Base-by-base conservation (phyloP, 1,140 invertebrate genomes). In the Oryctes rhinoceros region DNA sequence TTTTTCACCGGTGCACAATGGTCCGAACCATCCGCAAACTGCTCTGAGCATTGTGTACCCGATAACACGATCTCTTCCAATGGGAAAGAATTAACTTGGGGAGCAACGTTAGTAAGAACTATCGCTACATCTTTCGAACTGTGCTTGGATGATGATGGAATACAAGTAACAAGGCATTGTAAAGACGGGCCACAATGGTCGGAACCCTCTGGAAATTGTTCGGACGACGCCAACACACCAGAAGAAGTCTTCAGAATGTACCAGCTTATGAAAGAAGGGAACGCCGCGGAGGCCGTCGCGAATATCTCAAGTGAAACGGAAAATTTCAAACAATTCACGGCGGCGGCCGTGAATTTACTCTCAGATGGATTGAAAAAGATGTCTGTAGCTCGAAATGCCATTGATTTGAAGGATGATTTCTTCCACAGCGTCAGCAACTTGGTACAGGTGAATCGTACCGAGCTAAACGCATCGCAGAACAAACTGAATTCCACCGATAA, bases 401-500 rank as follows among this genome's bases (percentile, higher is more conserved):
- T 1, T 4, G 48, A 20, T 3, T 53, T 78, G 4, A 35, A 78
- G 30, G 5, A 35, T 4, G 76, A 78, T 78, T 78, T 53, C 35
- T 35, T 37, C 18, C 24, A 62, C 1, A 59, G 76, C 24, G 24
- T 78, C 10, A 78, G 24, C 20, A 78, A 53, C 59, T 20, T 62
- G 1, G 59, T 53, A 13, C 4, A 13, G 30, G 15, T 78, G 4
- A 59, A 78, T 49, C 24, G n/a, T 4, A 35, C 9, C n/a, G 24
- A 59, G 4, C n/a, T 78, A 4, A 48, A 13, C 10, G 10, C 4
- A 10, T 78, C 76, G n/a, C 76, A 78, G 49, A 20, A 37, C 4
- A 20, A 35, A 13, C 15, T 78, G 18, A 78, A 78, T 35, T 49
- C 76, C 47, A 78, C 76, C 4, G 76, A 78, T 78, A 78, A 59